Percentiles rank a stretch among this genome's conserved stretches.
phyloP scores from a whole-genome alignment of 2,797 vertebrate species.

The Alcedo quadribrachys region DNA sequence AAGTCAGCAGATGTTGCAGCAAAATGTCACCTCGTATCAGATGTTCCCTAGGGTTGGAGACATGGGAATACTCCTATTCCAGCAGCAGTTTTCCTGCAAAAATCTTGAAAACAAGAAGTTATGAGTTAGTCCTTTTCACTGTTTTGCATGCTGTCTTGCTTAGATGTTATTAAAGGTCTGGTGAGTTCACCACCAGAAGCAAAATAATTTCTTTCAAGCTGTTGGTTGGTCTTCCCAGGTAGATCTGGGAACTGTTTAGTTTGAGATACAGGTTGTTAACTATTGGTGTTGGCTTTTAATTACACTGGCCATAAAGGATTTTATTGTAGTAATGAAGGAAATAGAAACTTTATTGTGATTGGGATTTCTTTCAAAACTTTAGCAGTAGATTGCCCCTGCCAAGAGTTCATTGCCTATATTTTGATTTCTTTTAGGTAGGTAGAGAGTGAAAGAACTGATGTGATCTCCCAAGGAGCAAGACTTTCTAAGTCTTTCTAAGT shows the following conservation, averaged over 20 bases:
- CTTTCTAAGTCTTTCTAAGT: too few relatives aligned
- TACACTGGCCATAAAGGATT: neutral
- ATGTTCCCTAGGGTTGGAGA: neutral
- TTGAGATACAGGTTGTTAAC: neutral
- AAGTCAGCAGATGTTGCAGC: neutral
- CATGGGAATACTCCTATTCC: neutral
- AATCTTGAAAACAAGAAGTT: neutral
- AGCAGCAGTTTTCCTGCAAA: neutral
- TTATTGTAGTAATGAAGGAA: neutral
- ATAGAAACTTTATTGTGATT: neutral
- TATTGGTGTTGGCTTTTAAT: neutral
- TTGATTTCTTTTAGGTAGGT: neutral
- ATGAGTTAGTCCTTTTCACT: neutral
- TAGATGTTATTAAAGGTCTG: neutral
- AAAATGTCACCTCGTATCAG: neutral
- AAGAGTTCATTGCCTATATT: neutral
- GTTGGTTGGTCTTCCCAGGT: neutral
- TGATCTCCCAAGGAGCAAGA: neutral
- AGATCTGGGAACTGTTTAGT: neutral
- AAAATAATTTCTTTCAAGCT: neutral
- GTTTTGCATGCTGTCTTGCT: neutral
- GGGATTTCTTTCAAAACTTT: constrained; percentile 10
- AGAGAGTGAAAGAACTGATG: neutral
- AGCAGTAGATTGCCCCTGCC: neutral
- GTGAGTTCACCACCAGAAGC: neutral